Conservation (phyloP, 2,797 vertebrate genomes). For the Pristis pectinata region DNA sequence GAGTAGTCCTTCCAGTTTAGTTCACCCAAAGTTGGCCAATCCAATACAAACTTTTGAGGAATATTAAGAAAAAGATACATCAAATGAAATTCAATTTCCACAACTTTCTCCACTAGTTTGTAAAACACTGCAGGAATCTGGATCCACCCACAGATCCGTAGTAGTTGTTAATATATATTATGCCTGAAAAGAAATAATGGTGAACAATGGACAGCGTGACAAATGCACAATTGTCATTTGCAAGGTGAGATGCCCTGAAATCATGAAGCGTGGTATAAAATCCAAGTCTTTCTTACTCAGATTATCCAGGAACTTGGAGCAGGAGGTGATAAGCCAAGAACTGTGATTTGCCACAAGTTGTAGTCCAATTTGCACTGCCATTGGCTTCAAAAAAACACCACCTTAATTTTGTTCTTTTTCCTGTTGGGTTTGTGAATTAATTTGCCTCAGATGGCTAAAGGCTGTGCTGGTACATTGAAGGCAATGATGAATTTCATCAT, state of each 20-base stretch:
- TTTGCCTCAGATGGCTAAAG: too few relatives aligned
- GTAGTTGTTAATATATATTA: neutral
- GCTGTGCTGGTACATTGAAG: too few relatives aligned
- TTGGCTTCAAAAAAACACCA: neutral
- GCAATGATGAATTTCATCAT: too few relatives aligned
- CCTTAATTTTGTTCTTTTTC: neutral
- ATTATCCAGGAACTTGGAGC: neutral
- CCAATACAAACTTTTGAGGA: neutral
- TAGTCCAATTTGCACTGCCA: neutral
- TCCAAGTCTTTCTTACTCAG: neutral
- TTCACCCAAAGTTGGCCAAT: neutral
- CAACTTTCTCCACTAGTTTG: neutral
- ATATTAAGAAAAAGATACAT: neutral
- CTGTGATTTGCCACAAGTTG: neutral
- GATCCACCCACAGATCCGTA: neutral
- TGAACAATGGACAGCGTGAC: too few relatives aligned
- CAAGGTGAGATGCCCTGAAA: neutral
- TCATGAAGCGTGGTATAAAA: neutral
- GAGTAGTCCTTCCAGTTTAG: neutral
- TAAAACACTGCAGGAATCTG: neutral
- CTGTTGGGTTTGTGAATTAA: neutral
- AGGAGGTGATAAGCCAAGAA: neutral
- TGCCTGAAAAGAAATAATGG: too few relatives aligned
- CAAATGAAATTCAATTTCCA: neutral
- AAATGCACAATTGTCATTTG: too few relatives aligned